phyloP scores from a whole-genome alignment of 1,140 invertebrate species.

The Carcinoscorpius rotundicauda region DNA sequence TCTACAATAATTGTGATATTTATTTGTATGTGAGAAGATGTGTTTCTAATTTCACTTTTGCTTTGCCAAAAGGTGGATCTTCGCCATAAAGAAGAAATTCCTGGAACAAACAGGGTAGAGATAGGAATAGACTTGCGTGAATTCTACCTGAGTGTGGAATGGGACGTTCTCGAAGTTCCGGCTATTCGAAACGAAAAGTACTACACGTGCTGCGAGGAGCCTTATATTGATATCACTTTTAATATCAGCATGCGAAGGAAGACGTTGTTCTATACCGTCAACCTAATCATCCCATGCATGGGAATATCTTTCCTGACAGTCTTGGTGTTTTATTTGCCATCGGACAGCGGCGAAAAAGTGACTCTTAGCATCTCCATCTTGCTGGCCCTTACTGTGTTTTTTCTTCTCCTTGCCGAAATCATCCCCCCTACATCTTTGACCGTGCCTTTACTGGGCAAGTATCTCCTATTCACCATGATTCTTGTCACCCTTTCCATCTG shows the following conservation, averaged over 20 bases:
- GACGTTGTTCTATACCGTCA: slow-evolving; percentile 95
- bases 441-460: slow-evolving; percentile 91
- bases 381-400: slow-evolving; percentile 97
- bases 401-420: slow-evolving; percentile 92
- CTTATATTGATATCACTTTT: slow-evolving; percentile 81
- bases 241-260: slow-evolving; percentile 92
- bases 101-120: slow-evolving; percentile 27
- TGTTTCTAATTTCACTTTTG: no score
- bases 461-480: slow-evolving; percentile 97
- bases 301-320: slow-evolving; percentile 95
- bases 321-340: slow-evolving; percentile 95
- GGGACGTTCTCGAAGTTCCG: slow-evolving; percentile 91
- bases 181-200: slow-evolving; percentile 56
- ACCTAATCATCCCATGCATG: slow-evolving; percentile 89
- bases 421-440: slow-evolving; percentile 97
- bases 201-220: slow-evolving; percentile 64
- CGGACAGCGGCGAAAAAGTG: slow-evolving; percentile 93
- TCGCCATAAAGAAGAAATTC: slow-evolving; percentile 65
- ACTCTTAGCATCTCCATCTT: slow-evolving; percentile 59
- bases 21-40: no score
- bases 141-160: slow-evolving; percentile 93
- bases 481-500: slow-evolving; percentile 92
- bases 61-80: slow-evolving; percentile 55
- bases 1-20: no score
- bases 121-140: slow-evolving; percentile 68